These are phyloP conservation scores for Pangasius larnaudii DNA, from an alignment of 2,797 vertebrate genomes.

Conservation along the genomic window DNA sequence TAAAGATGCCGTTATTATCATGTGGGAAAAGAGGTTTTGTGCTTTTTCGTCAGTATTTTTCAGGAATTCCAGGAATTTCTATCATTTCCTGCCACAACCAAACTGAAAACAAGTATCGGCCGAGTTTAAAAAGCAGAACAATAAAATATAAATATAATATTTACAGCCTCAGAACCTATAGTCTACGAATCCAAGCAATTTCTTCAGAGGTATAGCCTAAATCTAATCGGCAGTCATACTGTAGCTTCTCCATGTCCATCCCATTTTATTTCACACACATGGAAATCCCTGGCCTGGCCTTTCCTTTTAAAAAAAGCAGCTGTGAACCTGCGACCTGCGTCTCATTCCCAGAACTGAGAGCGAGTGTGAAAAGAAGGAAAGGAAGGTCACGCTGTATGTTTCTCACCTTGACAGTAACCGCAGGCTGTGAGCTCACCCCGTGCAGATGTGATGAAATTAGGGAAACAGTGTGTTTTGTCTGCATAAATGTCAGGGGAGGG, in stretches of 20 bases:
- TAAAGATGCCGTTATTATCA: neutral
- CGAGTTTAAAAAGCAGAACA: neutral
- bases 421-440: slow-evolving; percentile 51
- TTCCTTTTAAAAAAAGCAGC: neutral
- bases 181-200: neutral
- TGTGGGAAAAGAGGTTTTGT: neutral
- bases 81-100: no score
- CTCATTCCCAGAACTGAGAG: neutral
- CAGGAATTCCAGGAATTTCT: no score
- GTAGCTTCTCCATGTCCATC: neutral
- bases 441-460: slow-evolving; percentile 68
- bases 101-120: neutral
- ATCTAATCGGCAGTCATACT: neutral
- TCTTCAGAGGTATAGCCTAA: neutral
- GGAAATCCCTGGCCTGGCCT: neutral
- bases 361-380: neutral
- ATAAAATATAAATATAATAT: neutral
- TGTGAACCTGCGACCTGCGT: neutral
- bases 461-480: slow-evolving; percentile 63
- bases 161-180: neutral
- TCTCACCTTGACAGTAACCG: slow-evolving; percentile 49
- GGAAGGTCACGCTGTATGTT: slow-evolving; percentile 15
- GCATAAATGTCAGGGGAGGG: slow-evolving; percentile 64
- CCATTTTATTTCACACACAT: neutral
- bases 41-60: neutral